These are phyloP conservation scores for Sinosuthora webbiana DNA, from an alignment of 2,113 vertebrate species.

Conservation along the genomic window DNA sequence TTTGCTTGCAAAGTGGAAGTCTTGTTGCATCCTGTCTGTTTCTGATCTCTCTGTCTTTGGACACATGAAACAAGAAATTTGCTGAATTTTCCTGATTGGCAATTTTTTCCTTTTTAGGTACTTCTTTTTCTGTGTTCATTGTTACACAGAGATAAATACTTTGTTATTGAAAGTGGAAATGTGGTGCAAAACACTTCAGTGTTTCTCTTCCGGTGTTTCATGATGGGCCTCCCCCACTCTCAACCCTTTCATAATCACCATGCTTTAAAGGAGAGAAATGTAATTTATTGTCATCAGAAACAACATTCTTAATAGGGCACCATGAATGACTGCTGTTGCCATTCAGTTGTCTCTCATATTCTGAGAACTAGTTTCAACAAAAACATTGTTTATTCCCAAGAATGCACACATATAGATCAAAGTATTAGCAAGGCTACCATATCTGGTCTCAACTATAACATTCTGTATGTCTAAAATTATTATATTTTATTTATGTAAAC, in stretches of 20 bases:
- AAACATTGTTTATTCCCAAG: background rate
- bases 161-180: background rate
- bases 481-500: conserved; percentile 16
- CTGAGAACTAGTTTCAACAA: background rate
- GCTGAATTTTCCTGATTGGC: background rate
- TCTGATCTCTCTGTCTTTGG: background rate
- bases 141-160: background rate
- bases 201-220: background rate
- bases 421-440: background rate
- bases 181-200: background rate
- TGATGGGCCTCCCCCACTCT: background rate
- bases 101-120: background rate
- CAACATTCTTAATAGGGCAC: background rate
- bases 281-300: background rate
- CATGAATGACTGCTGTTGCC: background rate
- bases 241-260: background rate
- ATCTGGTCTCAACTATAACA: background rate
- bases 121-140: background rate
- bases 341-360: background rate
- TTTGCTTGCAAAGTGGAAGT: background rate
- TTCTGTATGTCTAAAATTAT: background rate
- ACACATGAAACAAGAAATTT: background rate
- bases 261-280: background rate
- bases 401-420: background rate
- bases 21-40: background rate